Evolutionary conservation across 2,797 vertebrate genomes (phyloP), one percentile per base, ranked within the genome.

Genomic region (Manis javanica): DNA sequence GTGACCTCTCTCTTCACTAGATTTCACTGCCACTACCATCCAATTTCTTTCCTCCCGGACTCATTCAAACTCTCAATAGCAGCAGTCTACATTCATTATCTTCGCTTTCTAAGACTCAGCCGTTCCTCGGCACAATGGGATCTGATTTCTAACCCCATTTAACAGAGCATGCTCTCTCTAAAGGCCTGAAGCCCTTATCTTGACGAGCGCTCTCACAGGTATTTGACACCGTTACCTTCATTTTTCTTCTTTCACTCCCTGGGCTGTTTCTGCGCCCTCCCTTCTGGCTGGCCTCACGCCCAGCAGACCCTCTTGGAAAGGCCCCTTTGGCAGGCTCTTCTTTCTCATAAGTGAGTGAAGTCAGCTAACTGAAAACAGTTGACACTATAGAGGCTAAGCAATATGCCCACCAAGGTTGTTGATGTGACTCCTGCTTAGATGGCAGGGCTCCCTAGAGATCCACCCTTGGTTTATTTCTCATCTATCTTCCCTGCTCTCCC

Each of bases 81-180:
- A 61, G 37, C 64, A 57, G 82, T 29, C 68, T 77, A 23, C 31
- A 23, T 79, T 93, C 66, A 82, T 95, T 96, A 86, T 78, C 69
- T 75, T 26, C 53, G 13, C 0, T 49, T 78, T 78, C 81, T 37
- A 26, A 95, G 93, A 87, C 29, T 29, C 59, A 83, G 74, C 61
- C 34, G 63, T n/a, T 86, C 14, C 34, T 85, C 71, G n/a, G 90
- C 93, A 82, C 37, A 57, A 72, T 81, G 63, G 0, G 0, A 85
- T 91, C 93, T 96, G 96, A 94, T 90, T 90, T 90, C 87, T 74
- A 96, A 93, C 90, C 94, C 79, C 96, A 88, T 95, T 97, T 95
- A 95, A 64, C 18, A 78, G 93, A 97, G 93, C 89, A 55, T 1
- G 24, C 91, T 90, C 66, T 84, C 87, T 90, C 66, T 85, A 68